Evolutionary conservation across 2,888 invertebrate genomes (phyloP), one percentile per base, ranked within the genome.

Genomic region (Cerastoderma edule): DNA sequence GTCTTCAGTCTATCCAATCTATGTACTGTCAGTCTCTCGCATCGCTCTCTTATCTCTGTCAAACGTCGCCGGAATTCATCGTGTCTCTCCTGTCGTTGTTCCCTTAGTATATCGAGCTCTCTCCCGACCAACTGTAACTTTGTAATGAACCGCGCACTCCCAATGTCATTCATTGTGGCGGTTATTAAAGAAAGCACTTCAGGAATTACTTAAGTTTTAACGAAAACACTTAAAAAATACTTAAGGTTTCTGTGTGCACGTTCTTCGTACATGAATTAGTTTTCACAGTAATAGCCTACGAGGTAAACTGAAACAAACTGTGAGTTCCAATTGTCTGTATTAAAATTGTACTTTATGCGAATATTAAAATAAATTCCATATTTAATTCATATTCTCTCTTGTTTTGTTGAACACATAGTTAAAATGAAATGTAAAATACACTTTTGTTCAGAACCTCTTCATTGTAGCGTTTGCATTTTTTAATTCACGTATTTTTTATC

Each of bases 1-100:
- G 60, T 60, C 39, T 60, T 33, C 0, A 60, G 39, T 39, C 60
- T 35, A 1, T 32, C 19, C 27, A 60, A 39, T 60, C 60, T 60
- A 27, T 39, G 35, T 10, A 10, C 33, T 24, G 60, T 60, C 1
- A 60, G 4, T 33, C 27, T 60, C 22, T 60, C 60, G 27, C 60
- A 60, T 8, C 60, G n/a, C 24, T 60, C 60, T 24, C 24, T 60
- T 19, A 60, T 39, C 16, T 60, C 39, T 2, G 8, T 5, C 19
- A 60, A 32, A 27, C 60, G 32, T 39, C n/a, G n/a, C 4, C 24
- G 5, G 39, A 60, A 60, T 8, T 35, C 60, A 2, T 32, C 39
- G 19, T 60, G 60, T 19, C 60, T 35, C 19, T 60, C 6, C n/a
- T 39, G 35, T 6, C 60, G 35, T 33, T 24, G 16, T 6, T 39